Base-by-base conservation (phyloP, 2,797 vertebrate genomes). In the Sparus aurata region DNA sequence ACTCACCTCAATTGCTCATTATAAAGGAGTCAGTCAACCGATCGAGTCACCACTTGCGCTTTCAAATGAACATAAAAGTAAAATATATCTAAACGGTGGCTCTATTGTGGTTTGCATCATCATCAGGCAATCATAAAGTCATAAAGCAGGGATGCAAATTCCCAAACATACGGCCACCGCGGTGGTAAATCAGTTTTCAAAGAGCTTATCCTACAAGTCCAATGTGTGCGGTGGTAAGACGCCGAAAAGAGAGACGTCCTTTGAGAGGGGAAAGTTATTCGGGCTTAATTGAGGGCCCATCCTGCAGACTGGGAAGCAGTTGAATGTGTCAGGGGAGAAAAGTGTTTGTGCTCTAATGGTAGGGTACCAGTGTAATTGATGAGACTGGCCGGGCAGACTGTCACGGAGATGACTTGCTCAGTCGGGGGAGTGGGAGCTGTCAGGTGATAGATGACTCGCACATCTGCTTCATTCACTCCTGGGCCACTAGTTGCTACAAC, bases 391-490 rank as follows among this genome's bases (percentile, higher is more conserved):
- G 84, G 90, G 84, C 85, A 93, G 93, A 93, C 90, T 96, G 95
- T 96, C 95, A 95, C 93, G 84, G 93, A 96, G 95, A 97, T 95
- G 95, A 94, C 95, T 97, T 97, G 96, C 96, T 96, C 93, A 95
- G 94, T 93, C 90, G 93, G 91, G 93, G 95, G 94, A 93, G 95
- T 91, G 93, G 94, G 91, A 95, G 93, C 91, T 95, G 93, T 93
- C 63, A 88, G 90, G 93, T 96, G 96, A 97, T 96, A 94, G 96
- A 97, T 95, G 94, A 92, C 93, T 93, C 75, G 94, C 95, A 95
- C 96, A 96, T 96, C 94, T 96, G 96, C 93, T 96, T 96, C 96
- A 96, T 96, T 96, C 95, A 97, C 94, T 94, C 93, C 93, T 90
- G 92, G 89, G 95, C 95, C 92, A 91, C 94, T 79, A 88, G 97